Percentiles rank a stretch among this genome's conserved stretches.
Conservation (phyloP, 2,888 invertebrate genomes). For the Philereme vetulata region DNA sequence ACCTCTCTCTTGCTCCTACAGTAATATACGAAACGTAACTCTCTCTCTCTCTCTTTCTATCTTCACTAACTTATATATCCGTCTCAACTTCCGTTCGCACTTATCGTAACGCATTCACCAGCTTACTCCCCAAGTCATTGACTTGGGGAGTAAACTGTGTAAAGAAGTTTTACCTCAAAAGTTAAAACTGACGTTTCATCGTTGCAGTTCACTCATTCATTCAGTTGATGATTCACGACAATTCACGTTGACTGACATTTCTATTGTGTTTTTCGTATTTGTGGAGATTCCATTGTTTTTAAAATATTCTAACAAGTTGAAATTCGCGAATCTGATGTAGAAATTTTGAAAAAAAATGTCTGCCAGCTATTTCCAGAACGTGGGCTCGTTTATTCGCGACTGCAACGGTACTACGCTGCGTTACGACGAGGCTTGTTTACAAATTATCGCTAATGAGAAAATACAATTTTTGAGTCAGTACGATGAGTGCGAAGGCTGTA, state of each 20-base stretch:
- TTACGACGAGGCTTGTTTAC: conserved; percentile 76
- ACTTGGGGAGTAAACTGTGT: too few species aligned
- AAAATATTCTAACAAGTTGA: conserved; percentile 21
- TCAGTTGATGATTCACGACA: conserved; percentile 44
- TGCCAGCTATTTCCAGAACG: conserved; percentile 66
- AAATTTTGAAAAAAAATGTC: conserved; percentile 54
- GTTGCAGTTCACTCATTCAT: conserved; percentile 20
- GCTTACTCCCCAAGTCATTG: too few species aligned
- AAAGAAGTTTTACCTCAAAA: too few species aligned
- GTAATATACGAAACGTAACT: too few species aligned
- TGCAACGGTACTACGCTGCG: conserved; percentile 63
- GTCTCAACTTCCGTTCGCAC: too few species aligned
- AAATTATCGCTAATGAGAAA: conserved; percentile 58
- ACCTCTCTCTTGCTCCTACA: too few species aligned
- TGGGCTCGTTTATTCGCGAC: conserved; percentile 64
- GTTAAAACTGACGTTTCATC: not conserved
- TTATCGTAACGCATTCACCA: too few species aligned
- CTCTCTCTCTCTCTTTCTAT: too few species aligned
- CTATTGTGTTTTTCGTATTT: conserved; percentile 32
- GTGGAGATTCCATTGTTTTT: conserved; percentile 47
- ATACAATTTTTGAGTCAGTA: conserved; percentile 74
- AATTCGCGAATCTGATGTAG: conserved; percentile 51
- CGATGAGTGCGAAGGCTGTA: conserved; percentile 74
- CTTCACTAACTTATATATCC: too few species aligned
- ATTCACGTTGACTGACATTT: too few species aligned